Conservation (phyloP, 2,797 vertebrate species). For the Scyliorhinus canicula region DNA sequence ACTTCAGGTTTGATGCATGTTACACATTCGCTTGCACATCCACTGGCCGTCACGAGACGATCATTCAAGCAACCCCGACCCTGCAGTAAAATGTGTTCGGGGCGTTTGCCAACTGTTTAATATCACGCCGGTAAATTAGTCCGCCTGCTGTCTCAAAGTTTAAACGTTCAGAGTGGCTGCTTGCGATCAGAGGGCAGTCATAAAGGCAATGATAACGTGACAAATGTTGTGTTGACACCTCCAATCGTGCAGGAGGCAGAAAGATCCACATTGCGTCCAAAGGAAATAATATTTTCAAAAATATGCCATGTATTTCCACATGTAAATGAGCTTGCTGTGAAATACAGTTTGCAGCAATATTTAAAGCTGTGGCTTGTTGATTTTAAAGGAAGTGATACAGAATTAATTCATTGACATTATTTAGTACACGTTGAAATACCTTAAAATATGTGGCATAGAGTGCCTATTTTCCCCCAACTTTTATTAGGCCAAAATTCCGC, state of each 20-base stretch:
- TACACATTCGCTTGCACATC: not conserved
- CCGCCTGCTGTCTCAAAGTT: not conserved
- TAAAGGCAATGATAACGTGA: conserved; percentile 28
- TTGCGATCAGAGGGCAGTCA: conserved; percentile 2
- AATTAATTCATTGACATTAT: not conserved
- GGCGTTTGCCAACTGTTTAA: not conserved
- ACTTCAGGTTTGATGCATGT: not conserved
- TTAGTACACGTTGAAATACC: not conserved
- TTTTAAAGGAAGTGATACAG: not conserved
- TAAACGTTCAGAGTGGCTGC: not conserved
- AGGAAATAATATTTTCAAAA: not conserved
- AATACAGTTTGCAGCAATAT: not conserved
- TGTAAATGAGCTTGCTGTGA: not conserved
- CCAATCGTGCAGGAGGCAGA: not conserved
- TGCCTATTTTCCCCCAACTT: not conserved
- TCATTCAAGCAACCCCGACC: not conserved
- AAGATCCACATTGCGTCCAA: not conserved
- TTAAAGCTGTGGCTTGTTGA: not conserved
- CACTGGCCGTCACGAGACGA: not conserved
- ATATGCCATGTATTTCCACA: not conserved
- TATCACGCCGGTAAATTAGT: not conserved
- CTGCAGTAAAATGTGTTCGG: not conserved
- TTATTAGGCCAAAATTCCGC: not conserved
- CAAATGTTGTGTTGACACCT: not conserved
- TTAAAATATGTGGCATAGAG: not conserved